Conservation (phyloP, 2,888 invertebrate species). For the Eristalis arbustorum region DNA sequence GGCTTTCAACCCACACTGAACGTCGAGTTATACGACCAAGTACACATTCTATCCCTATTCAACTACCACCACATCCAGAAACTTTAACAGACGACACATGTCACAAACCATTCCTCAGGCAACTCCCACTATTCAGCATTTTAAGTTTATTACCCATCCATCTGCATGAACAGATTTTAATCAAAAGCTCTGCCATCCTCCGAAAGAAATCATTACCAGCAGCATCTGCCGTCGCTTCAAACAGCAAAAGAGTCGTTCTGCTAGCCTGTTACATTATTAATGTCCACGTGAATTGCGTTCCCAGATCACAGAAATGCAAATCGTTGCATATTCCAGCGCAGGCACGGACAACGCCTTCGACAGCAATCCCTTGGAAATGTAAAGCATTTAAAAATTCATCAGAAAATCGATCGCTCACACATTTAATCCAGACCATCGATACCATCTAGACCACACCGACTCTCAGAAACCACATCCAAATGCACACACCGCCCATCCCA, state of each 20-base stretch:
- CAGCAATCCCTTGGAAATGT: slow-evolving; percentile 22
- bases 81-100: no score
- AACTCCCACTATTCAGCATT: no score
- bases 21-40: no score
- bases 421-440: neutral
- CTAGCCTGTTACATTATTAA: neutral
- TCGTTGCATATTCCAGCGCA: neutral
- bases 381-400: slow-evolving; percentile 49
- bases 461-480: neutral
- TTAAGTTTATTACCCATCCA: no score
- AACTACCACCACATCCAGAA: no score
- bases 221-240: neutral
- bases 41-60: no score
- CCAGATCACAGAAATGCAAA: neutral
- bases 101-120: no score
- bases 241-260: neutral
- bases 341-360: neutral
- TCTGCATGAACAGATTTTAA: no score
- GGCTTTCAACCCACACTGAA: no score
- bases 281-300: neutral
- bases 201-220: neutral
- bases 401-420: slow-evolving; percentile 44
- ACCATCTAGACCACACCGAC: neutral
- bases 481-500: neutral
- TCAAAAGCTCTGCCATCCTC: no score